Percentiles rank a stretch among this genome's conserved stretches.
Conservation (phyloP, 2,113 vertebrate species). For the Tiliqua scincoides region DNA sequence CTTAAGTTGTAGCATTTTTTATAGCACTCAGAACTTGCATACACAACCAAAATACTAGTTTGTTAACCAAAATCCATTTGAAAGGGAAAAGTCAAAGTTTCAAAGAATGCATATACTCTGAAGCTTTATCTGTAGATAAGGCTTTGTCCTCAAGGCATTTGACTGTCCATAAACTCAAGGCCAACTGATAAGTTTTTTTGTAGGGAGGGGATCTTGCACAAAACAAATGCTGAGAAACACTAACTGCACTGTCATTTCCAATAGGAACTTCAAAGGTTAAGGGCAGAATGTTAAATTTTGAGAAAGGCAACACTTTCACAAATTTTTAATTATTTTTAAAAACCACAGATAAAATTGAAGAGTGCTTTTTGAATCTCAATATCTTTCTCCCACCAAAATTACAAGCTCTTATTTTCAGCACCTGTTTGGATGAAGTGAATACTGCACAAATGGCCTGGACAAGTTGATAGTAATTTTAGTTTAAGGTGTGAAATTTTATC, state of each 20-base stretch:
- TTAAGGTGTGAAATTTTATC: constrained; percentile 2
- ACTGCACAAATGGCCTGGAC: background rate
- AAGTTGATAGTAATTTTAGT: background rate
- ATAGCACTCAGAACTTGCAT: background rate
- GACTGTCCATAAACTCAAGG: background rate
- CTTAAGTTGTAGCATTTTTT: background rate
- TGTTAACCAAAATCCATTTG: background rate
- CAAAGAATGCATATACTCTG: fast-evolving
- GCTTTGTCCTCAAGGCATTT: background rate
- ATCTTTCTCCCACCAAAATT: background rate
- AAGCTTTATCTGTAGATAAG: background rate
- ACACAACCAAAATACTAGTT: background rate
- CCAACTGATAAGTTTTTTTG: background rate
- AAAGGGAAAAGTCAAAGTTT: background rate
- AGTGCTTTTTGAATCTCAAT: background rate
- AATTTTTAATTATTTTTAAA: too few relatives aligned
- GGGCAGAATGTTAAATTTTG: background rate
- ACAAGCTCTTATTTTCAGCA: background rate
- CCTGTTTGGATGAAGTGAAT: background rate
- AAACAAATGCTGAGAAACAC: background rate
- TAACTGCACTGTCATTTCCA: background rate
- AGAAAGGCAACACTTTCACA: background rate
- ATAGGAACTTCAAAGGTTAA: background rate
- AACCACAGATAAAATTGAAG: constrained; percentile 1
- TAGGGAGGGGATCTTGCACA: background rate